Conservation (phyloP, 2,113 vertebrate species). For the Scatophagus argus region DNA sequence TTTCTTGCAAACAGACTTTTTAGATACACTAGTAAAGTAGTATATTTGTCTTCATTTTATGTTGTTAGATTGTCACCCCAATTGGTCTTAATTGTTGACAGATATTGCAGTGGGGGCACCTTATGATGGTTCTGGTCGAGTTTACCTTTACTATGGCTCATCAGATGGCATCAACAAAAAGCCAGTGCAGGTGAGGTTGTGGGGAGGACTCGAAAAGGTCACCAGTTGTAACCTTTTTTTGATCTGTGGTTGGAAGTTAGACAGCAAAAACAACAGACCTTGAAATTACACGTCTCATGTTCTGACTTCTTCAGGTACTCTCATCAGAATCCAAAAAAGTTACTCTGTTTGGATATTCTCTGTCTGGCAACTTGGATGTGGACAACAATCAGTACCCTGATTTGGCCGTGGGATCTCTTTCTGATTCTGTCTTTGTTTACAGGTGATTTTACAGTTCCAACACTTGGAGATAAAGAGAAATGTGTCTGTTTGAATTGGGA, state of each 20-base stretch:
- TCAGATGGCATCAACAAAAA: constrained; percentile 84
- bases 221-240: not conserved
- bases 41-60: not conserved
- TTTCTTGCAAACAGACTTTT: not conserved
- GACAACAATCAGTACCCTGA: constrained; percentile 94
- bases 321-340: constrained; percentile 78
- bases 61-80: not conserved
- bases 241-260: not conserved
- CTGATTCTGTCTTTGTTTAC: constrained; percentile 87
- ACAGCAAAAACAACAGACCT: not conserved
- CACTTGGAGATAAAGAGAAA: not conserved
- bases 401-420: constrained; percentile 93
- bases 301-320: constrained; percentile 79
- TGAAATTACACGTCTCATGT: not conserved
- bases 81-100: constrained; percentile 67
- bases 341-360: constrained; percentile 92
- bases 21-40: not conserved
- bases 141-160: constrained; percentile 91
- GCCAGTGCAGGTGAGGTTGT: constrained; percentile 86
- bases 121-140: constrained; percentile 88
- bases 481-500: not conserved
- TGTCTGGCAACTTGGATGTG: constrained; percentile 95
- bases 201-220: not conserved
- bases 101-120: constrained; percentile 94
- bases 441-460: constrained; percentile 45